These are phyloP conservation scores for Epirrhoe alternata DNA, from an alignment of 2,888 invertebrate species.

Conservation along the genomic window DNA sequence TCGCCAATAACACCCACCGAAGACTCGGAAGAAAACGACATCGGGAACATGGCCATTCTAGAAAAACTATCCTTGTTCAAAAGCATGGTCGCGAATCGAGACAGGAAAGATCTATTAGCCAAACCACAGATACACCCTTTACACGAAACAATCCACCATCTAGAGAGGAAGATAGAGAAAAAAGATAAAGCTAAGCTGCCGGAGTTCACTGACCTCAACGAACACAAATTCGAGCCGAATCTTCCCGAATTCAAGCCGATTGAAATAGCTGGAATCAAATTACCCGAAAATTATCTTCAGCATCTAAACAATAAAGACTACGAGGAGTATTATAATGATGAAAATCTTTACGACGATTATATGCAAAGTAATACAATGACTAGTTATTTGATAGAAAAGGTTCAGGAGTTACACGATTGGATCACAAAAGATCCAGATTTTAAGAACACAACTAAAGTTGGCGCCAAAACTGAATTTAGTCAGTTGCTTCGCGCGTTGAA, in stretches of 20 bases:
- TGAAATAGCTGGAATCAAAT: constrained; percentile 58
- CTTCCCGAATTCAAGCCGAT: constrained; percentile 73
- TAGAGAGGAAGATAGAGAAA: constrained; percentile 71
- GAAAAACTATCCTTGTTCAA: constrained; percentile 74
- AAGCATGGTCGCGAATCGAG: constrained; percentile 63
- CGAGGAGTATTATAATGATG: constrained; percentile 77
- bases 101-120: constrained; percentile 56
- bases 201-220: constrained; percentile 12
- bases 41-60: constrained; percentile 59
- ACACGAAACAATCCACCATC: constrained; percentile 67
- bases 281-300: constrained; percentile 60
- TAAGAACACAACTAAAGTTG: constrained; percentile 50
- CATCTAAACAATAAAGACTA: constrained; percentile 58
- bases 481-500: constrained; percentile 79
- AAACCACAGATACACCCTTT: constrained; percentile 74
- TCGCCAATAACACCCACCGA: constrained; percentile 19
- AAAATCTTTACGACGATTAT: constrained; percentile 77
- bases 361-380: constrained; percentile 79
- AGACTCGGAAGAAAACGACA: constrained; percentile 54
- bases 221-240: constrained; percentile 20
- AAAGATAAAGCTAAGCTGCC: constrained; percentile 68
- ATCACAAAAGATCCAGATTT: constrained; percentile 73
- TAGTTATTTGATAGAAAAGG: constrained; percentile 78
- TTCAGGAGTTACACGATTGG: constrained; percentile 83
- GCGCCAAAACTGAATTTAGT: constrained; percentile 58